Evolutionary conservation across 2,797 vertebrate species (phyloP).

Genomic region (Poecilia wingei): DNA sequence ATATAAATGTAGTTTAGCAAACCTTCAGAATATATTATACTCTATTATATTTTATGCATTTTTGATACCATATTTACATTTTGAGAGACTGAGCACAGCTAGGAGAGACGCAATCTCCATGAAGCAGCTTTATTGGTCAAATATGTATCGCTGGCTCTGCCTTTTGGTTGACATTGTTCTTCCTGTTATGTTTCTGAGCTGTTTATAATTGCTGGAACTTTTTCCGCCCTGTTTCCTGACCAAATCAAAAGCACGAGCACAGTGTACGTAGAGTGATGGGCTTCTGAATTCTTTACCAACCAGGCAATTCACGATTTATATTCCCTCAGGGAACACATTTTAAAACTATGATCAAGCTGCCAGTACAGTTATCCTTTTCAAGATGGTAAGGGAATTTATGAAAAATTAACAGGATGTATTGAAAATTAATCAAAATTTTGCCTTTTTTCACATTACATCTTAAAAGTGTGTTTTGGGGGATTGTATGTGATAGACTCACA

Average conservation of each 20-base stretch:
- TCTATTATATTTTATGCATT: neutral
- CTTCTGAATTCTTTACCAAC: conserved; percentile 25
- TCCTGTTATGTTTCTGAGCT: conserved; percentile 49
- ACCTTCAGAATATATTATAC: neutral
- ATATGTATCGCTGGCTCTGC: conserved; percentile 18
- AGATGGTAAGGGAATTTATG: neutral
- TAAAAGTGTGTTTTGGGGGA: too few relatives aligned
- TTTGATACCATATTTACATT: neutral
- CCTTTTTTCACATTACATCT: neutral
- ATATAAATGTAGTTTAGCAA: neutral
- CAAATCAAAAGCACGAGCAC: conserved; percentile 49
- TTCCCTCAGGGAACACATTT: neutral
- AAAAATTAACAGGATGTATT: neutral
- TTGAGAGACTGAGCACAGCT: conserved; percentile 18
- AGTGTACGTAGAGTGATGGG: conserved; percentile 14
- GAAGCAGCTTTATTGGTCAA: conserved; percentile 10
- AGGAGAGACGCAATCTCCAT: conserved; percentile 3
- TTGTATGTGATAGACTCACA: neutral
- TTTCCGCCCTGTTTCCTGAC: conserved; percentile 27
- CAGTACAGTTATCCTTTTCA: neutral
- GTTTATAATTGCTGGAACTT: conserved; percentile 68
- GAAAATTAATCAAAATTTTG: neutral
- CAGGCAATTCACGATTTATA: neutral
- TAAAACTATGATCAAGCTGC: neutral
- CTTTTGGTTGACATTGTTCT: conserved; percentile 45